Conservation (phyloP, 23 tunicate genomes). For the Phallusia fumigata region DNA sequence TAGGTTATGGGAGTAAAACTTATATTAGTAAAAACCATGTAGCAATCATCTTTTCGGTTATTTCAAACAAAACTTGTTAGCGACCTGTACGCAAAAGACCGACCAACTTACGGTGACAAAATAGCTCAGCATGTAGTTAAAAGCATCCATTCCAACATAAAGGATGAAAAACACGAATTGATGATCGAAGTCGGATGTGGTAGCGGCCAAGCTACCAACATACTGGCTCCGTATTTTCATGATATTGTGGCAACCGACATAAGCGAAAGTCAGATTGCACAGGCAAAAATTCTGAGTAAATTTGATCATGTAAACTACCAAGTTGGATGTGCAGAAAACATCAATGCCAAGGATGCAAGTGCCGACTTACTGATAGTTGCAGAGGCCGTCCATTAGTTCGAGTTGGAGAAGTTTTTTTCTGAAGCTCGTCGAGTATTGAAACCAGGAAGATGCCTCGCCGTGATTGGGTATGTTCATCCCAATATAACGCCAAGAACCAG, state of each 20-base stretch:
- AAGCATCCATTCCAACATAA: no score
- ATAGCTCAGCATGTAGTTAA: no score
- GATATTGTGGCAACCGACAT: slow-evolving; percentile 34
- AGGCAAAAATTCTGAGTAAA: slow-evolving; percentile 31
- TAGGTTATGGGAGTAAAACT: no score
- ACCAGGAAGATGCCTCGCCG: slow-evolving; percentile 48
- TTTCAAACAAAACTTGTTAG: no score
- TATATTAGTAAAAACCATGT: no score
- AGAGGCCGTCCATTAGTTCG: slow-evolving; percentile 68
- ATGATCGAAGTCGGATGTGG: slow-evolving; percentile 55
- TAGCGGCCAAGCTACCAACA: slow-evolving; percentile 45
- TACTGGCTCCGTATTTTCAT: slow-evolving; percentile 31
- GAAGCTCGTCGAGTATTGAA: slow-evolving; percentile 66
- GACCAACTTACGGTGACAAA: no score
- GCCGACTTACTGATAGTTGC: slow-evolving; percentile 61
- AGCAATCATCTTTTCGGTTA: no score
- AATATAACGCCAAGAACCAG: background rate
- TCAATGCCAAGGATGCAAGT: slow-evolving; percentile 30
- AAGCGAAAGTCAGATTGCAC: slow-evolving; percentile 46
- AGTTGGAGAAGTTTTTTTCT: slow-evolving; percentile 44
- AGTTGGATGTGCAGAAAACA: slow-evolving; percentile 45
- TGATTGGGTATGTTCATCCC: slow-evolving; percentile 41
- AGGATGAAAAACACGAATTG: background rate
- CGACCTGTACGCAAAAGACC: no score
- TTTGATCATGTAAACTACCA: slow-evolving; percentile 22